Evolutionary conservation across 1,140 invertebrate genomes (phyloP).

Genomic region (Diabrotica undecimpunctata): DNA sequence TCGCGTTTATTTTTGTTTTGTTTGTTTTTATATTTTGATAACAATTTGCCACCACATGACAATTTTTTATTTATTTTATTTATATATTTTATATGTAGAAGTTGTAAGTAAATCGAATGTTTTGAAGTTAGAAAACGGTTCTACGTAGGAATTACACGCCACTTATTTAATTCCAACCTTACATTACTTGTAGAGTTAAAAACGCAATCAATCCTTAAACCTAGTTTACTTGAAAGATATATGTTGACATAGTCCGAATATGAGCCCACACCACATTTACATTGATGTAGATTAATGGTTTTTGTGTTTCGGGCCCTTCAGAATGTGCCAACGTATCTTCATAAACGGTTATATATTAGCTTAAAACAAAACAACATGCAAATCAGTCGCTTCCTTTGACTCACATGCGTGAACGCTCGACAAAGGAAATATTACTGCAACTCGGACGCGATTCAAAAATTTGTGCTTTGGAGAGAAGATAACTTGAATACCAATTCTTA

Average conservation of each 20-base stretch:
- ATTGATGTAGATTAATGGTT: not conserved
- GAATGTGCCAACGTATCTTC: not conserved
- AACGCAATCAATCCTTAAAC: not conserved
- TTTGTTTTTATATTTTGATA: slow-evolving; percentile 7
- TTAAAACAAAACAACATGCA: not conserved
- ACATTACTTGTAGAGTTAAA: not conserved
- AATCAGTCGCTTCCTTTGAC: not conserved
- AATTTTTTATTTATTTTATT: slow-evolving; percentile 4
- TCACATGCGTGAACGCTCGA: not conserved
- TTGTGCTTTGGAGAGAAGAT: too few species aligned
- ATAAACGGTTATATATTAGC: not conserved
- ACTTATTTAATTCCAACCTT: not conserved
- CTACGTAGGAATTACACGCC: not conserved
- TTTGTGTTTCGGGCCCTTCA: not conserved
- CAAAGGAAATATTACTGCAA: not conserved
- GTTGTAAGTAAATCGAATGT: not conserved
- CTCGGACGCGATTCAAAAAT: too few species aligned
- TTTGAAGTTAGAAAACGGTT: not conserved
- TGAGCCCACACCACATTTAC: not conserved
- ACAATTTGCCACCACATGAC: not conserved
- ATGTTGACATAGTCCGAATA: not conserved
- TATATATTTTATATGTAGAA: slow-evolving; percentile 6
- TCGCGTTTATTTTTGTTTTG: slow-evolving; percentile 10
- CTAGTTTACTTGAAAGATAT: not conserved
- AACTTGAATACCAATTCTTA: too few species aligned